Evolutionary conservation across 2,113 vertebrate species (phyloP).

Genomic region (Melozone crissalis): DNA sequence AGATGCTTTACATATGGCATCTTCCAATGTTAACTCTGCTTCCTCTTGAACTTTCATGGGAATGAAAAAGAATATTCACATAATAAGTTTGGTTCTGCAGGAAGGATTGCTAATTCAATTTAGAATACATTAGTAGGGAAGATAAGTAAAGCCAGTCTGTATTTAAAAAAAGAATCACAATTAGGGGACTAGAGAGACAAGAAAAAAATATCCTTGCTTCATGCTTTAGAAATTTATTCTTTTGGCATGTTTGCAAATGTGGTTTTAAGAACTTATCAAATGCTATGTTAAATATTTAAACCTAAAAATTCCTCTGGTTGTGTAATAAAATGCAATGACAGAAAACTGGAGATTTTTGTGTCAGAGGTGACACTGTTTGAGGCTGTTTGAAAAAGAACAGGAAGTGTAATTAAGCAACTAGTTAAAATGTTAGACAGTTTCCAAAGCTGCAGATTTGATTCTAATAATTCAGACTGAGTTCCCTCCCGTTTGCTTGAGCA

Average conservation of each 20-base stretch:
- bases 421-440: neutral
- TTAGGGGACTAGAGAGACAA: neutral
- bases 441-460: neutral
- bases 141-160: neutral
- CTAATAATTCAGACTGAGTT: neutral
- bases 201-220: constrained; percentile 4
- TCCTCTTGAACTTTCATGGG: constrained; percentile 10
- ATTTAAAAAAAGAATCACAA: neutral
- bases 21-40: neutral
- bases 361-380: neutral
- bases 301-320: neutral
- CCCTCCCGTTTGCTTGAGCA: rapidly evolving
- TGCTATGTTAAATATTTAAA: constrained; percentile 2
- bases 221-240: constrained; percentile 7
- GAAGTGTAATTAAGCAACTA: neutral
- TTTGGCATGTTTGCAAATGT: constrained; percentile 7
- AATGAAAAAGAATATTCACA: neutral
- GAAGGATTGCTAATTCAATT: constrained; percentile 3
- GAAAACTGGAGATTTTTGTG: neutral
- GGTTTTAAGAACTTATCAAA: constrained; percentile 5
- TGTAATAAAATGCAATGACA: neutral
- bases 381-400: neutral
- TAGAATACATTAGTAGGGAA: neutral
- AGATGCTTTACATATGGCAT: neutral
- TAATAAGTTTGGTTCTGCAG: neutral